phyloP scores from a whole-genome alignment of 2,113 vertebrate species.

The Centropus bengalensis region DNA sequence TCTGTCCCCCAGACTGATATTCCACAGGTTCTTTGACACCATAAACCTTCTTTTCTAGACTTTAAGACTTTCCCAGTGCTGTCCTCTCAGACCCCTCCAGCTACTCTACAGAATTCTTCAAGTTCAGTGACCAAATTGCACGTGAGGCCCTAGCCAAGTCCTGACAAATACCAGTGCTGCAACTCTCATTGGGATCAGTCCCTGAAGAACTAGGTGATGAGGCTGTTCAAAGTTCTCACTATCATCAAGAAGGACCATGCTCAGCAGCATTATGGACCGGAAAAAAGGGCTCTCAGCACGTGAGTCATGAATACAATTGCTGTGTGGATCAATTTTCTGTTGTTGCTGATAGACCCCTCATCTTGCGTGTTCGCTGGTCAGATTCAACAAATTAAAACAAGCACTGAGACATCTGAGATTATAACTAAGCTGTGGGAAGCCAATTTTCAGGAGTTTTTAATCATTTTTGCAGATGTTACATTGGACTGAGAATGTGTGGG shows the following conservation, averaged over 20 bases:
- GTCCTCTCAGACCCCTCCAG: neutral
- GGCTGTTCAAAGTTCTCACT: fast-evolving
- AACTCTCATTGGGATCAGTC: neutral
- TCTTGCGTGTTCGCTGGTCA: neutral
- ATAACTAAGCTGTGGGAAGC: neutral
- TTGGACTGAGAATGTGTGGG: neutral
- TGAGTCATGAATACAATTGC: neutral
- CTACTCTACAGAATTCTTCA: neutral
- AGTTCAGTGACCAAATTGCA: neutral
- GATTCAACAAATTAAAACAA: neutral
- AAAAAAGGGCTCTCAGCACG: neutral
- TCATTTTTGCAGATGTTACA: neutral
- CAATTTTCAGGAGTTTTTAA: neutral
- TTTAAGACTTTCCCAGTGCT: neutral
- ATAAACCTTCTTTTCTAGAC: neutral
- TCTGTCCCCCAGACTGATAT: neutral
- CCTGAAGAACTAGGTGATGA: neutral
- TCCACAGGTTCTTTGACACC: neutral
- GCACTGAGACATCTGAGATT: neutral
- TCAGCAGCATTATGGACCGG: fast-evolving
- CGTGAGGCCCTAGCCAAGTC: neutral
- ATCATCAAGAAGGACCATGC: neutral
- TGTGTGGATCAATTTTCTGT: neutral
- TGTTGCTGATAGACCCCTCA: neutral
- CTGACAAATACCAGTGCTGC: neutral